These are phyloP conservation scores for Struthio camelus DNA, from an alignment of 2,113 vertebrate species.

Conservation along the genomic window DNA sequence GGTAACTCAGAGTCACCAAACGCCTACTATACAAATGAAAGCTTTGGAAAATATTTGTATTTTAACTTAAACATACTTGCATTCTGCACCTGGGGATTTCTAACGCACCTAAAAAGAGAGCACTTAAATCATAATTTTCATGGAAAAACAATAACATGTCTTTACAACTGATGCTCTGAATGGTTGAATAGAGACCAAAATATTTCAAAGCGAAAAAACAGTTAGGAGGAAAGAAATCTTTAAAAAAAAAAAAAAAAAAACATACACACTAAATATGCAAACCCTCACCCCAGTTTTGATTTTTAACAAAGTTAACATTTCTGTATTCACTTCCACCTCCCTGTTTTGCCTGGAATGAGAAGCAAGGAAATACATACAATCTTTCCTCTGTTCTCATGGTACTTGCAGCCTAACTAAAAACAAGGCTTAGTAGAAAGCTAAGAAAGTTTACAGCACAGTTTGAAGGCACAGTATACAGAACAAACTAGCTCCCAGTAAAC, in stretches of 20 bases:
- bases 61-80: background rate
- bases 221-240: background rate
- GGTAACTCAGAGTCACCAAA: background rate
- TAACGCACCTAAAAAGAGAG: background rate
- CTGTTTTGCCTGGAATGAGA: slow-evolving; percentile 25
- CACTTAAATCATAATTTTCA: background rate
- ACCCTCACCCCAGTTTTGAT: background rate
- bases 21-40: background rate
- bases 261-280: background rate
- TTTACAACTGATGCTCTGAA: background rate
- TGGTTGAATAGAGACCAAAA: background rate
- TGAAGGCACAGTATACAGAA: background rate
- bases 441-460: background rate
- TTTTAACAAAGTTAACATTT: background rate
- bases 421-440: background rate
- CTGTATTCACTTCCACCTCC: background rate
- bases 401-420: background rate
- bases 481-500: background rate
- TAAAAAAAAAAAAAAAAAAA: background rate
- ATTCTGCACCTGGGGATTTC: background rate
- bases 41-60: slow-evolving; percentile 31
- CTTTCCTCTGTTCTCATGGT: background rate
- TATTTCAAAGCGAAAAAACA: background rate
- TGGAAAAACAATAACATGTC: background rate
- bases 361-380: background rate